Evolutionary conservation across 2,113 vertebrate genomes (phyloP), one percentile per base, ranked within the genome.

Genomic region (Oreochromis niloticus): DNA sequence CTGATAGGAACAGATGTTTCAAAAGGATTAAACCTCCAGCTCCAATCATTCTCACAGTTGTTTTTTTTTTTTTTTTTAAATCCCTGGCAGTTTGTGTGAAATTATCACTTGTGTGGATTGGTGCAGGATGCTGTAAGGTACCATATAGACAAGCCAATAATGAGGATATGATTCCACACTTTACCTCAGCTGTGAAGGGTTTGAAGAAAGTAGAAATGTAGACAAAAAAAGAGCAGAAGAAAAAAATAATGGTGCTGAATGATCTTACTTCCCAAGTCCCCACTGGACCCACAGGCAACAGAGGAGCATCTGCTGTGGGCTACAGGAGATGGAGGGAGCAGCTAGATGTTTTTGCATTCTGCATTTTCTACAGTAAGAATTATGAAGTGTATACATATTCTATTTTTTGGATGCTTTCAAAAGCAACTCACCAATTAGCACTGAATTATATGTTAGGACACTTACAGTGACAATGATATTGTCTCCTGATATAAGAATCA

Each of bases 91-190:
- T 83, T 78, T 88, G 68, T 84, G 82, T 82, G 50, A 88, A 87
- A 86, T 78, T 13, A 85, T 93, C 84, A 73, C 39, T 84, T 57
- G 55, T 88, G 86, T 84, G 73, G 59, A 57, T 66, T 75, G 83
- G 59, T 71, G 59, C 30, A 63, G 22, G 46, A 84, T 34, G 80
- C 85, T 89, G 30, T 41, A 55, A 84, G 81, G 50, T n/a, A 13
- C 55, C n/a, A 14, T 36, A 56, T 52, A 87, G 55, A 82, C 57
- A 66, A 9, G 22, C 41, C 61, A 78, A 41, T 80, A 89, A 91
- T 80, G 66, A 89, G 73, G 66, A 59, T 82, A 84, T 81, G 78
- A 89, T 75, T 89, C 30, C 52, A 81, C 12, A 54, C 52, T 83
- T 81, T 79, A 79, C 48, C 68, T 82, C 46, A 30, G 36, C 11